A percentile compares a stretch with the other conserved stretches of the same genome.
Evolutionary conservation across 2,888 invertebrate species (phyloP).

Genomic region (Euzetes globulus): DNA sequence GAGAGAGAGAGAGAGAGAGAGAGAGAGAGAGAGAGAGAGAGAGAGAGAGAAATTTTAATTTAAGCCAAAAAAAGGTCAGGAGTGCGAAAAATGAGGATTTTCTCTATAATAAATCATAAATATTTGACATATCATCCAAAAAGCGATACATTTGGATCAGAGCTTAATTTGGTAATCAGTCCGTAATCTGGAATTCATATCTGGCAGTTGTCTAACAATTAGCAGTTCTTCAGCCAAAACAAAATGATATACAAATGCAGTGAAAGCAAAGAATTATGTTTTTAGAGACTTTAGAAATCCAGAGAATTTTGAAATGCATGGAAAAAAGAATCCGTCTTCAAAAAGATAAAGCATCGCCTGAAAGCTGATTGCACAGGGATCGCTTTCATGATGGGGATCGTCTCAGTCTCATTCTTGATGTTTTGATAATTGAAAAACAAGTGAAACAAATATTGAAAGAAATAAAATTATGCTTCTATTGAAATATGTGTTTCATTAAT

Average conservation of each 20-base stretch:
- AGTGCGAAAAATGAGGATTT: neutral
- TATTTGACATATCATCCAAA: slow-evolving; percentile 1
- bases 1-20: no score
- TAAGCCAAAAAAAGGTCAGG: neutral
- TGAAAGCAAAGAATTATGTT: slow-evolving; percentile 23
- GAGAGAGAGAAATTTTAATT: neutral
- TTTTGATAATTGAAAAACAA: no score
- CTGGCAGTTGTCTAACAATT: slow-evolving; percentile 18
- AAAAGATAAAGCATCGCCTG: neutral
- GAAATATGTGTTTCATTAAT: neutral
- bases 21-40: neutral
- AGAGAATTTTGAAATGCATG: slow-evolving; percentile 14
- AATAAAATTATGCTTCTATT: neutral
- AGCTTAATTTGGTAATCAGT: slow-evolving; percentile 17
- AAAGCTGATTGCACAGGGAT: neutral
- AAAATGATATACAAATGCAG: slow-evolving; percentile 21
- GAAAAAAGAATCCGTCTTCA: neutral
- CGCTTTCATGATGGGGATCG: no score
- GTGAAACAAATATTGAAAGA: neutral
- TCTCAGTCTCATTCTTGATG: no score
- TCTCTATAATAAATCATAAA: neutral
- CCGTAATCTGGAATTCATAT: neutral
- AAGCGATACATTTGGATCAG: neutral
- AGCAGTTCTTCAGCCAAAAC: slow-evolving; percentile 25
- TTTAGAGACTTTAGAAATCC: neutral